Percentiles rank a stretch among this genome's conserved stretches.
phyloP scores from a whole-genome alignment of 2,888 invertebrate genomes.

The Mactromeris polynyma region DNA sequence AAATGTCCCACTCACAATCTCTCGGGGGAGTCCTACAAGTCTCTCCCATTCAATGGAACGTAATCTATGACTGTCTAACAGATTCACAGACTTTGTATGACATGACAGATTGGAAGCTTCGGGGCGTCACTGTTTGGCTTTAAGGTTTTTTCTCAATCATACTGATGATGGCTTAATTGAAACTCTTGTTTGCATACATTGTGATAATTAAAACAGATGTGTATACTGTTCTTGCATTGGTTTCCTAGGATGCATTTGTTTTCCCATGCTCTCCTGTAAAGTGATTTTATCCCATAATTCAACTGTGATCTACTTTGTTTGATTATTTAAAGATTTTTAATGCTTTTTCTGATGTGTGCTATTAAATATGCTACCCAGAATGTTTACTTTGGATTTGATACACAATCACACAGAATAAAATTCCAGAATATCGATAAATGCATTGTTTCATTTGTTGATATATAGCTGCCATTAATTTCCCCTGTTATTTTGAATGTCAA shows the following conservation, averaged over 20 bases:
- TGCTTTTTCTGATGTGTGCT: neutral
- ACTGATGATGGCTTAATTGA: neutral
- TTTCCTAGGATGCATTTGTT: neutral
- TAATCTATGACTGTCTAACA: neutral
- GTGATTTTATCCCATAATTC: neutral
- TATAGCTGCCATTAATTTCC: too few species aligned
- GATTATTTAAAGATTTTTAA: neutral
- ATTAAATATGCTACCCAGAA: neutral
- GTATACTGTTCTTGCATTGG: neutral
- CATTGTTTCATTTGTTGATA: neutral
- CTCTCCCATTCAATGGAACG: neutral
- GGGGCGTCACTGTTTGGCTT: neutral
- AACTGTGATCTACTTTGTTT: neutral
- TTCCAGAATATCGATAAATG: neutral
- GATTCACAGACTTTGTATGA: neutral
- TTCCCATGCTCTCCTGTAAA: neutral
- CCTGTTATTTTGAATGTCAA: neutral
- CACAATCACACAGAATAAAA: neutral
- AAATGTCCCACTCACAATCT: neutral
- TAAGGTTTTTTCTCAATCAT: neutral
- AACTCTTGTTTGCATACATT: slow-evolving; percentile 7
- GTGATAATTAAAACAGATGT: neutral
- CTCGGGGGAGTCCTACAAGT: neutral
- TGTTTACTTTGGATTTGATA: slow-evolving; percentile 1
- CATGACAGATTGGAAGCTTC: neutral